These are phyloP conservation scores for Ceriagrion tenellum DNA, from an alignment of 2,888 invertebrate species.

Conservation along the genomic window DNA sequence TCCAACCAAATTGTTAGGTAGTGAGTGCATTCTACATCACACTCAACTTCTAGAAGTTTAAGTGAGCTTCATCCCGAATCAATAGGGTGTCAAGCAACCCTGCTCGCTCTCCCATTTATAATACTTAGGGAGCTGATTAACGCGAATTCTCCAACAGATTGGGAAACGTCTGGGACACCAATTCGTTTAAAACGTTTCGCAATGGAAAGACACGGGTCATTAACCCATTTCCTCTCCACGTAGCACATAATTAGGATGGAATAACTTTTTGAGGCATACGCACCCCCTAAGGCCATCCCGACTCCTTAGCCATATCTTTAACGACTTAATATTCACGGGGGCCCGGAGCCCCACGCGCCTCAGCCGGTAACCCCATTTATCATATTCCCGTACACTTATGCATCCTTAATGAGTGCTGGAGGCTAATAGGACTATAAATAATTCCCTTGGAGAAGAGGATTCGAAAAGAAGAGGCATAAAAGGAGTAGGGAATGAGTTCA, in stretches of 20 bases:
- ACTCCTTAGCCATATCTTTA: not conserved
- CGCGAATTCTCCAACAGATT: not conserved
- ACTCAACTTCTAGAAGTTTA: no score
- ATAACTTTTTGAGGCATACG: not conserved
- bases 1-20: no score
- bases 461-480: not conserved
- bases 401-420: slow-evolving; percentile 37
- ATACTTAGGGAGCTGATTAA: not conserved
- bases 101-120: not conserved
- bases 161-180: not conserved
- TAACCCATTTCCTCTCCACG: not conserved
- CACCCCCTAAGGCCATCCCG: not conserved
- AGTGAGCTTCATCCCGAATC: not conserved
- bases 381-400: slow-evolving; percentile 42
- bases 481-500: not conserved
- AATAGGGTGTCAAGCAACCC: not conserved
- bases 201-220: slow-evolving; percentile 17
- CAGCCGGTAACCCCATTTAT: slow-evolving; percentile 10
- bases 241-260: not conserved
- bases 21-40: no score
- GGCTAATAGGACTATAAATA: slow-evolving; percentile 50
- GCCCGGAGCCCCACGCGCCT: not conserved
- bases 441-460: slow-evolving; percentile 17
- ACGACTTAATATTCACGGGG: slow-evolving; percentile 28
- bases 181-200: not conserved